phyloP scores from a whole-genome alignment of 2,113 vertebrate genomes.

The Chrysochloris asiatica region DNA sequence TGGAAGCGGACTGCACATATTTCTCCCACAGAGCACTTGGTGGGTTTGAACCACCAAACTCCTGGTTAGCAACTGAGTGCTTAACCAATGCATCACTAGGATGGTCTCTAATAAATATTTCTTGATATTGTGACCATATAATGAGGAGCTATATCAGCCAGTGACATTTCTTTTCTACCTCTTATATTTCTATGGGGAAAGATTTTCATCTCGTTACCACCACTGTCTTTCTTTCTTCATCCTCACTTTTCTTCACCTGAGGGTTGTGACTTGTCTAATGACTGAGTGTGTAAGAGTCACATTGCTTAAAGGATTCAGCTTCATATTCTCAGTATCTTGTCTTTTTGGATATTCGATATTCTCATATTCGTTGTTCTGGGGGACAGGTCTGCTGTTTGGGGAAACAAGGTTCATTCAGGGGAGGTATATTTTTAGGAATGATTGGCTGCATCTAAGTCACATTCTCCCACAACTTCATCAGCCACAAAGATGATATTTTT shows the following conservation, averaged over 20 bases:
- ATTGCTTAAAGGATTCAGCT: background rate
- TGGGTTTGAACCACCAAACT: no score
- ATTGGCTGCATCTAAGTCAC: background rate
- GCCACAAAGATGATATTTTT: background rate
- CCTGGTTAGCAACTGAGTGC: no score
- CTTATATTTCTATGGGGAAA: background rate
- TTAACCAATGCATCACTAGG: no score
- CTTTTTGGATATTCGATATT: background rate
- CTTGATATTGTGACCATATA: background rate
- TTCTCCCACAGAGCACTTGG: no score
- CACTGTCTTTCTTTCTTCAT: background rate
- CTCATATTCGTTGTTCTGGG: background rate
- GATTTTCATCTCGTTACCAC: background rate
- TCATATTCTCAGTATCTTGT: background rate
- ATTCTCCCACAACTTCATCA: background rate
- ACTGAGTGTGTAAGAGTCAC: background rate
- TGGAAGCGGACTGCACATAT: no score
- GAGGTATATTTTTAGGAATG: background rate
- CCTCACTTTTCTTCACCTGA: background rate
- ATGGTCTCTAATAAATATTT: no score
- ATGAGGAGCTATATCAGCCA: background rate
- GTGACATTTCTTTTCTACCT: background rate
- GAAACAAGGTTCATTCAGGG: background rate
- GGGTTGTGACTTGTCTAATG: background rate
- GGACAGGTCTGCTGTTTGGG: background rate